phyloP scores from a whole-genome alignment of 2,888 invertebrate genomes.

The Sturmia bella region DNA sequence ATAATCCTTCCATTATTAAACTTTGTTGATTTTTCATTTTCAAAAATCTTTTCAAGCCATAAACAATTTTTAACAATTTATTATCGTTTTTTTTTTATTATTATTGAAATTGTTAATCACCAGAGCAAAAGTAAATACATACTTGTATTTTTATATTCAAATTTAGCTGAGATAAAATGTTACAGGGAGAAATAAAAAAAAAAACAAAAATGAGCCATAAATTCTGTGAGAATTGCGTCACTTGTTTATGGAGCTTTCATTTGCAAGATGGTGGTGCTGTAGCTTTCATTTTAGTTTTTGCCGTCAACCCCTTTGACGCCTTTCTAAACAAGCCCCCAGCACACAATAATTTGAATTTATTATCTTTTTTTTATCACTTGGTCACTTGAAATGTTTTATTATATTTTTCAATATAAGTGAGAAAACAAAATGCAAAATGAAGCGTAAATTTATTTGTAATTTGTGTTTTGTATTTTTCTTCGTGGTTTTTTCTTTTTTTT shows the following conservation, averaged over 20 bases:
- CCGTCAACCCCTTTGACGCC: background rate
- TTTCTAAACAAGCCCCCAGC: background rate
- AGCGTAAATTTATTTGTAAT: slow-evolving; percentile 34
- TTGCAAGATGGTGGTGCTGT: background rate
- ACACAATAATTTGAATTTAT: slow-evolving; percentile 13
- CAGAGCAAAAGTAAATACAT: background rate
- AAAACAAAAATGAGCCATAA: slow-evolving; percentile 23
- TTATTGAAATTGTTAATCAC: too few species aligned
- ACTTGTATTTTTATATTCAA: background rate
- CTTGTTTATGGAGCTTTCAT: slow-evolving; percentile 42
- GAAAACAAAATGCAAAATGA: slow-evolving; percentile 8
- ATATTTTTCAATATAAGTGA: background rate
- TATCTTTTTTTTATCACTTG: slow-evolving; percentile 36
- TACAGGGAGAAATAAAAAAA: background rate
- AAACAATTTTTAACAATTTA: too few species aligned
- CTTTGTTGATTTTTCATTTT: too few species aligned
- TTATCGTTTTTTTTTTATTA: too few species aligned
- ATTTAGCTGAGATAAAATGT: slow-evolving; percentile 26
- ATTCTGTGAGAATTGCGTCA: slow-evolving; percentile 66
- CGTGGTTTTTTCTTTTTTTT: slow-evolving; percentile 1
- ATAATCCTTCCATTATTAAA: too few species aligned
- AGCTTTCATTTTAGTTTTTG: slow-evolving; percentile 7
- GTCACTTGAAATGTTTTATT: slow-evolving; percentile 17
- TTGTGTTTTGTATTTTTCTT: background rate
- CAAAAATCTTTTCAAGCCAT: too few species aligned